These are phyloP conservation scores for Propithecus perrieri DNA, from an alignment of 2,797 vertebrate species.

Conservation along the genomic window DNA sequence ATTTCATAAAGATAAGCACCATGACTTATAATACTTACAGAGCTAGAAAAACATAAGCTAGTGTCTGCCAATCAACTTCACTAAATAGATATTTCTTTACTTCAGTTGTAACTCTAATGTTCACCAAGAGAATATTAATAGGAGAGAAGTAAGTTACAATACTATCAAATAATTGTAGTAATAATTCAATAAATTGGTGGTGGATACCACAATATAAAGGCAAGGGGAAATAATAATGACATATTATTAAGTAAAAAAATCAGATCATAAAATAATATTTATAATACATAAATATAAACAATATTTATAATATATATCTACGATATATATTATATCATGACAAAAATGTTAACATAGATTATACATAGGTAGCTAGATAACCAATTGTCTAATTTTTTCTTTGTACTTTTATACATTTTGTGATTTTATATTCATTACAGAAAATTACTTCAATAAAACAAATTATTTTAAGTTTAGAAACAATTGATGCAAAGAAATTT, in stretches of 20 bases:
- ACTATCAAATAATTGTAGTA: not conserved
- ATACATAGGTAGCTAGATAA: not conserved
- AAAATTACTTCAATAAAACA: not conserved
- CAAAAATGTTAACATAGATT: not conserved
- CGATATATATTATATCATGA: not conserved
- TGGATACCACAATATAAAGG: not conserved
- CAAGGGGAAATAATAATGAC: not conserved
- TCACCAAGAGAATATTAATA: not conserved
- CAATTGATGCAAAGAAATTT: not conserved
- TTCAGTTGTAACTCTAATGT: not conserved
- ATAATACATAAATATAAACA: not conserved
- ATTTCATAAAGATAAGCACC: not conserved
- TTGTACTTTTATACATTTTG: not conserved
- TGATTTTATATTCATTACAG: not conserved
- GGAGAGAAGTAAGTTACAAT: not conserved
- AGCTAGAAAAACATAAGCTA: not conserved
- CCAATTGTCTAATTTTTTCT: not conserved
- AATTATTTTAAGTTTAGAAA: not conserved
- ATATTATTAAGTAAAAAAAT: not conserved
- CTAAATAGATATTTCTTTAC: not conserved
- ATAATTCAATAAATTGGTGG: not conserved
- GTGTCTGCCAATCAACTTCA: not conserved
- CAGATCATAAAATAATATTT: not conserved
- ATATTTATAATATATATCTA: not conserved
- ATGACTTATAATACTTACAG: not conserved